Evolutionary conservation across 1,140 invertebrate genomes (phyloP).

Genomic region (Heliconius himera): DNA sequence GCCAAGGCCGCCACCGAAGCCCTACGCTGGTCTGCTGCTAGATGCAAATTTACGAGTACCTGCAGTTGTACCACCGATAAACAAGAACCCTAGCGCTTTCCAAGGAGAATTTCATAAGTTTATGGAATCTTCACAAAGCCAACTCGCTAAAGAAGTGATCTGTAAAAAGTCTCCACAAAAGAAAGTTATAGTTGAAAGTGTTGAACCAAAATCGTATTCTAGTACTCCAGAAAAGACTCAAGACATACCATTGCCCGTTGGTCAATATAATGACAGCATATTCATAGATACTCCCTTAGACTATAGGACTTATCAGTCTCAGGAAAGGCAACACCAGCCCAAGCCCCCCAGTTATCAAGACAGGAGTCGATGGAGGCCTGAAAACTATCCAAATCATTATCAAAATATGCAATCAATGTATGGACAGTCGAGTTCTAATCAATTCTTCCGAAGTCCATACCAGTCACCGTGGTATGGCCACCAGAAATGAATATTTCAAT

Average conservation of each 20-base stretch:
- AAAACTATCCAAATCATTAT: conserved; percentile 46
- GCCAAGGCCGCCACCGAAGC: conserved; percentile 38
- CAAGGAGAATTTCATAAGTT: conserved; percentile 72
- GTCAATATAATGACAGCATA: conserved; percentile 71
- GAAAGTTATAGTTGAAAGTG: conserved; percentile 37
- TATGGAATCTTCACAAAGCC: conserved; percentile 47
- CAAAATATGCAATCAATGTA: conserved; percentile 51
- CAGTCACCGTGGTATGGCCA: conserved; percentile 65
- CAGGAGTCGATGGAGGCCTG: conserved; percentile 43
- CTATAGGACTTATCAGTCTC: conserved; percentile 51
- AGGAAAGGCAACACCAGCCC: conserved; percentile 7
- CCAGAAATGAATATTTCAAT: conserved; percentile 52
- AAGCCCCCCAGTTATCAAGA: conserved; percentile 21
- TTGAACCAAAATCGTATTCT: conserved; percentile 24
- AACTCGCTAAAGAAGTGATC: neutral
- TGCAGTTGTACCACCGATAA: conserved; percentile 52
- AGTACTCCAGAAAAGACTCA: conserved; percentile 25
- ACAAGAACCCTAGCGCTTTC: conserved; percentile 68
- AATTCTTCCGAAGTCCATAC: conserved; percentile 66
- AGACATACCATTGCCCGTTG: conserved; percentile 57
- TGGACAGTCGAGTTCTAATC: conserved; percentile 47
- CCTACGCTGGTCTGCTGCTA: conserved; percentile 45
- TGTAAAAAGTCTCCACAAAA: conserved; percentile 29
- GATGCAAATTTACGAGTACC: conserved; percentile 49
- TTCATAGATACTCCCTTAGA: conserved; percentile 66